A percentile compares a stretch with the other conserved stretches of the same genome.
Conservation (phyloP, 2,797 vertebrate species). For the Danio albolineatus region DNA sequence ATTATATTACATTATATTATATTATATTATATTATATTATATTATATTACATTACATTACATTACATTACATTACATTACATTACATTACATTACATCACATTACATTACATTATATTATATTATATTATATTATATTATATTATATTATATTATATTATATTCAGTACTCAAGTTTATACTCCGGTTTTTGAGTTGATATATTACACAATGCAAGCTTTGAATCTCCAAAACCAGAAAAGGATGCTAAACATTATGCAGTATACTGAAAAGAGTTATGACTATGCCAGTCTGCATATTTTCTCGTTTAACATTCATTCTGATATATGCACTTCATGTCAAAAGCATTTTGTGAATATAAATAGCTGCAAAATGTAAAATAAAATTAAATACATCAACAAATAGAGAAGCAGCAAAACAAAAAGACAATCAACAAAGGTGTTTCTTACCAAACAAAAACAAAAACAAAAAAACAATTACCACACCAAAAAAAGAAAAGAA, state of each 20-base stretch:
- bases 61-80: no score
- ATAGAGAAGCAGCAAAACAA: background rate
- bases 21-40: no score
- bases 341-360: background rate
- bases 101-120: no score
- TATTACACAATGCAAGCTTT: conserved; percentile 25
- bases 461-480: no score
- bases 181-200: conserved; percentile 15
- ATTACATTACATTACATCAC: no score
- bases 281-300: no score
- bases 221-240: conserved; percentile 1
- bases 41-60: no score
- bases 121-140: no score
- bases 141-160: no score
- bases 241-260: conserved; percentile 10
- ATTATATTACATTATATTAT: no score
- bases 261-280: background rate
- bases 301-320: conserved; percentile 1
- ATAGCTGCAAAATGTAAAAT: background rate
- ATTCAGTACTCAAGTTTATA: no score
- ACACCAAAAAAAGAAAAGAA: no score
- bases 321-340: background rate
- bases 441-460: background rate
- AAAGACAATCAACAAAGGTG: background rate
- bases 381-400: background rate